phyloP scores from a whole-genome alignment of 2,888 invertebrate genomes.

The Phytoseiulus persimilis region DNA sequence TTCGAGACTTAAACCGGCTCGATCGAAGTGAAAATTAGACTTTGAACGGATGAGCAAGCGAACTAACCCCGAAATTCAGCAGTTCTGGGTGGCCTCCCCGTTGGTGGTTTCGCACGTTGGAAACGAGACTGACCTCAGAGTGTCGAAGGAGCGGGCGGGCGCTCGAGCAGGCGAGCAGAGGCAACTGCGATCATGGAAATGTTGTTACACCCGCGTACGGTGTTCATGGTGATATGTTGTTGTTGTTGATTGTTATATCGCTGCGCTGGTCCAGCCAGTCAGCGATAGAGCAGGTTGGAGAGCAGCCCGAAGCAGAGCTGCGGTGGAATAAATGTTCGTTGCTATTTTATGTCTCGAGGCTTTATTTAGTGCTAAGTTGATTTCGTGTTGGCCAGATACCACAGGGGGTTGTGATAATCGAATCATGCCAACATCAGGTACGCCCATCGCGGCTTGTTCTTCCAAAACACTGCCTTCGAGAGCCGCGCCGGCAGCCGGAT shows the following conservation, averaged over 20 bases:
- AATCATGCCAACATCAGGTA: background rate
- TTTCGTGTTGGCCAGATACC: background rate
- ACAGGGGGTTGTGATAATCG: background rate
- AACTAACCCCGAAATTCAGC: background rate
- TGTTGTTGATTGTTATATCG: background rate
- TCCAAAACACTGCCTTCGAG: background rate
- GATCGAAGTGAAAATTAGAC: background rate
- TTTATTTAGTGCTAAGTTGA: slow-evolving; percentile 36
- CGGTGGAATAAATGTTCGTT: background rate
- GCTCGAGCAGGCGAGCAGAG: too few relatives aligned
- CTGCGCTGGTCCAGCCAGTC: background rate
- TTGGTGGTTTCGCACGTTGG: background rate
- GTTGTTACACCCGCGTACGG: background rate
- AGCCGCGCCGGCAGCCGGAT: background rate
- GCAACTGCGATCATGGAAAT: background rate
- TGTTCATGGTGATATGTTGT: background rate
- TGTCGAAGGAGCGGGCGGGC: too few relatives aligned
- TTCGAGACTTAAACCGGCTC: background rate
- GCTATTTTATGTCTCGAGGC: slow-evolving; percentile 20
- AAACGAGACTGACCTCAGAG: too few relatives aligned
- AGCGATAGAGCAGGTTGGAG: background rate
- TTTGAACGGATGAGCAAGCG: background rate
- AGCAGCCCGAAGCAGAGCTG: background rate
- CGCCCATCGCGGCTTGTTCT: background rate
- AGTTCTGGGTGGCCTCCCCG: background rate